Percentiles rank a stretch among this genome's conserved stretches.
Evolutionary conservation across 2,888 invertebrate species (phyloP).

Genomic region (Drosophila kuntzei): DNA sequence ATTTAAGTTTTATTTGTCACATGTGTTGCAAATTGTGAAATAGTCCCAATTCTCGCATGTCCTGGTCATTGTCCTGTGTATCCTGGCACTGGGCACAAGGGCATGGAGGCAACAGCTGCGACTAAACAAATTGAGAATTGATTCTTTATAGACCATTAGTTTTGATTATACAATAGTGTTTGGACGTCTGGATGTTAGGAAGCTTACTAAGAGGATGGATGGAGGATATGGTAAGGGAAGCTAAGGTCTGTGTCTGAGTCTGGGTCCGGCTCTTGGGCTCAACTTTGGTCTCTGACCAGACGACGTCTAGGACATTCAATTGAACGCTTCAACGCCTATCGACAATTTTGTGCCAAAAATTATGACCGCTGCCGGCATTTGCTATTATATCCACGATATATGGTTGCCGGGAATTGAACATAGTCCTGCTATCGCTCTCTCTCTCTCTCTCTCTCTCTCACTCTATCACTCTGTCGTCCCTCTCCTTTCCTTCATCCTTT

Average conservation of each 20-base stretch:
- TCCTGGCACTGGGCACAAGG: background rate
- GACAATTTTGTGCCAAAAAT: slow-evolving; percentile 79
- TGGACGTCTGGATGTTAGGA: slow-evolving; percentile 32
- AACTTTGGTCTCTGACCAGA: slow-evolving; percentile 14
- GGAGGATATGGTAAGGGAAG: background rate
- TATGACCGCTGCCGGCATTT: slow-evolving; percentile 67
- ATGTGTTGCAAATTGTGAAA: slow-evolving; percentile 56
- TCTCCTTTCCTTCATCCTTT: slow-evolving; percentile 5
- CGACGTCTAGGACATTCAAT: slow-evolving; percentile 68
- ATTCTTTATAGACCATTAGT: slow-evolving; percentile 84
- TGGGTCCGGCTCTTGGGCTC: slow-evolving; percentile 12
- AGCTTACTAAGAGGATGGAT: slow-evolving; percentile 7
- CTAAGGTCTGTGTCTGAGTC: slow-evolving; percentile 20
- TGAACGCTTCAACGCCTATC: slow-evolving; percentile 83
- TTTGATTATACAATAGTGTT: slow-evolving; percentile 80
- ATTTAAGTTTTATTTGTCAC: slow-evolving; percentile 78
- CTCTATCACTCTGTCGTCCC: background rate
- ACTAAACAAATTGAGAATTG: slow-evolving; percentile 83
- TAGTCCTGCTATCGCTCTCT: background rate
- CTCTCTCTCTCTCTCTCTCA: background rate
- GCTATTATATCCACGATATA: slow-evolving; percentile 77
- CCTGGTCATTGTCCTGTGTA: slow-evolving; percentile 50
- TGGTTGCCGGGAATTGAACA: slow-evolving; percentile 37
- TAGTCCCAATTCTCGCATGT: slow-evolving; percentile 11
- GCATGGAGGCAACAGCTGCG: slow-evolving; percentile 64